Evolutionary conservation across 2,888 invertebrate genomes (phyloP).

Genomic region (Fragum sueziense): DNA sequence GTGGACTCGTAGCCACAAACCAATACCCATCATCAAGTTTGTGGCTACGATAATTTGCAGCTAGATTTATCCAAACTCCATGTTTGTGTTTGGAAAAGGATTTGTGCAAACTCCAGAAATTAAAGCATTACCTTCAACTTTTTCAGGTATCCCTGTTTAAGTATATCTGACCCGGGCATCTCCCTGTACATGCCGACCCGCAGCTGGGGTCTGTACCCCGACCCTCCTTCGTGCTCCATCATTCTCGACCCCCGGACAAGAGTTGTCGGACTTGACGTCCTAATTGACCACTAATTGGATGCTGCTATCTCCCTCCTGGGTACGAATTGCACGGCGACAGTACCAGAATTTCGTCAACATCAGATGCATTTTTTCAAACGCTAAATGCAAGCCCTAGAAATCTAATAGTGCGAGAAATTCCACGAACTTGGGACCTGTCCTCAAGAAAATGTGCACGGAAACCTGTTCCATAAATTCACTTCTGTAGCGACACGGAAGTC

Average conservation of each 20-base stretch:
- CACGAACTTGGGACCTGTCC: too few relatives aligned
- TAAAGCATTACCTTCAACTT: constrained; percentile 59
- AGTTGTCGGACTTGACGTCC: background rate
- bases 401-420: too few relatives aligned
- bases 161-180: constrained; percentile 72
- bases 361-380: too few relatives aligned
- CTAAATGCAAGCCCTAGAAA: too few relatives aligned
- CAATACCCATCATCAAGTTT: background rate
- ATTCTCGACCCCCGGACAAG: background rate
- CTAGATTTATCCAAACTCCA: too few relatives aligned
- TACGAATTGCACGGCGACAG: too few relatives aligned
- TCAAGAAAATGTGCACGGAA: too few relatives aligned
- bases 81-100: background rate
- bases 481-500: background rate
- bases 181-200: constrained; percentile 61
- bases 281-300: constrained; percentile 23
- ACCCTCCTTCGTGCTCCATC: constrained; percentile 21
- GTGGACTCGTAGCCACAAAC: too few relatives aligned
- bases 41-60: background rate
- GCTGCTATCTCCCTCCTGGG: too few relatives aligned
- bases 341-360: too few relatives aligned
- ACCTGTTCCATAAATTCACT: background rate
- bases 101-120: background rate
- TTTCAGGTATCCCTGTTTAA: constrained; percentile 72
- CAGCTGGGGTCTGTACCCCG: background rate